Evolutionary conservation across 2,888 invertebrate genomes (phyloP).

Genomic region (Autographa gamma): DNA sequence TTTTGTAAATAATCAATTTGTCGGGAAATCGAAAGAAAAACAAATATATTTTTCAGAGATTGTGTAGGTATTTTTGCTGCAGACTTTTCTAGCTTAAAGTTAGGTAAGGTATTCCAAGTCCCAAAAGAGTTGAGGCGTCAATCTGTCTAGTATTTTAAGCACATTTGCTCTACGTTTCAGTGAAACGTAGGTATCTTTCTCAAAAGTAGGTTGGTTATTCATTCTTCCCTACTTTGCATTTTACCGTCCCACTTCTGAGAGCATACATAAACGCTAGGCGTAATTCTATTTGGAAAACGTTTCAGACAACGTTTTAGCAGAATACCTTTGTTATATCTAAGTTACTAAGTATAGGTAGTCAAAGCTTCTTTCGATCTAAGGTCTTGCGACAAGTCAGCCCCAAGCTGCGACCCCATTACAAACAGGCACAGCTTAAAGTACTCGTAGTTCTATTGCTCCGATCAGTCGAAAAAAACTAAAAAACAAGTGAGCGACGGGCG

Average conservation of each 20-base stretch:
- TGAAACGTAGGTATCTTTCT: not conserved
- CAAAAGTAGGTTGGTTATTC: constrained; percentile 25
- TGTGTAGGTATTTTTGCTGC: not conserved
- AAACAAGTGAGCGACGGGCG: constrained; percentile 1
- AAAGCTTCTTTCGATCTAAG: not conserved
- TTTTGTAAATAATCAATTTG: not conserved
- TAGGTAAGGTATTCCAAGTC: not conserved
- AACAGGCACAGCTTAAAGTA: too few relatives aligned
- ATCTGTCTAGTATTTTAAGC: constrained; percentile 4
- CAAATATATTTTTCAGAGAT: not conserved
- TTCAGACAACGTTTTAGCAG: constrained; percentile 32
- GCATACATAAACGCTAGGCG: constrained; percentile 41
- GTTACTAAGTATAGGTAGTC: constrained; percentile 10
- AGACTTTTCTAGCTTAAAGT: not conserved
- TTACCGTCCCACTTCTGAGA: constrained; percentile 44
- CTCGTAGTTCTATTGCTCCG: too few relatives aligned
- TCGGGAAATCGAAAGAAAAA: not conserved
- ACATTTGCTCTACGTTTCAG: not conserved
- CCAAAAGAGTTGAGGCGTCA: constrained; percentile 1
- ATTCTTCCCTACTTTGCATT: constrained; percentile 38
- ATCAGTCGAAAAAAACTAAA: too few relatives aligned
- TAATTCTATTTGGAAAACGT: constrained; percentile 49
- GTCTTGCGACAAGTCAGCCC: too few relatives aligned
- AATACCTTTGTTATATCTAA: constrained; percentile 30
- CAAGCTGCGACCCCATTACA: too few relatives aligned